Evolutionary conservation across 53 echinoderm and acorn worm genomes (phyloP).

Genomic region (Antedon mediterranea): DNA sequence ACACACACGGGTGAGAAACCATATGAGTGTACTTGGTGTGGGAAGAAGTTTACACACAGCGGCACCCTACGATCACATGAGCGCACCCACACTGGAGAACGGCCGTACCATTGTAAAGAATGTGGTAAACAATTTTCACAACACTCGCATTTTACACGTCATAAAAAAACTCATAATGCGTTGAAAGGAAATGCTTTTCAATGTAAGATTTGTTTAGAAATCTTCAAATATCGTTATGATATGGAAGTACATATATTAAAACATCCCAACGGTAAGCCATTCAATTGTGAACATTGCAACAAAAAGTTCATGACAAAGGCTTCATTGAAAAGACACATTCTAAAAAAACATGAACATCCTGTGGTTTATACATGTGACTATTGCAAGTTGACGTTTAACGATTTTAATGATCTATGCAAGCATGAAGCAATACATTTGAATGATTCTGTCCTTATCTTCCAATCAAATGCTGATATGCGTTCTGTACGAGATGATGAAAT

Average conservation of each 20-base stretch:
- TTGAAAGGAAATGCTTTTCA: neutral
- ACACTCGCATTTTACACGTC: neutral
- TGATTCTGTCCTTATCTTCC: neutral
- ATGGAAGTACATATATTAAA: slow-evolving; percentile 16
- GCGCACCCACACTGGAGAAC: slow-evolving; percentile 4
- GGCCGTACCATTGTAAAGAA: slow-evolving; percentile 2
- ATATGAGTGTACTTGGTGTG: slow-evolving; percentile 3
- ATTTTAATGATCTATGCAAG: neutral
- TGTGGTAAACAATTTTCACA: slow-evolving; percentile 5
- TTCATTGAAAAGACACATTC: slow-evolving; percentile 19
- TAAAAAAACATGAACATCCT: slow-evolving; percentile 9
- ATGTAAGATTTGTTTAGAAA: neutral
- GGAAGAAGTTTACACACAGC: slow-evolving; percentile 12
- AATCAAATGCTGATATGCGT: neutral
- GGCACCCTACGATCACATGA: slow-evolving; percentile 5
- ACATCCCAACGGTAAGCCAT: slow-evolving; percentile 22
- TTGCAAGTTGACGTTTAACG: neutral
- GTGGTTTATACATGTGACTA: neutral
- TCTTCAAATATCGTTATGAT: neutral
- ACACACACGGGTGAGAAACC: slow-evolving; percentile 17
- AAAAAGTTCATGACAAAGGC: slow-evolving; percentile 17
- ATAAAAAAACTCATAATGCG: neutral
- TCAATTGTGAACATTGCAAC: slow-evolving; percentile 7
- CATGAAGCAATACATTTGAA: slow-evolving; percentile 1
- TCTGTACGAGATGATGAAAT: neutral